Percentiles rank a stretch among this genome's conserved stretches.
phyloP scores from a whole-genome alignment of 2,888 invertebrate species.

The Nephrotoma appendiculata region DNA sequence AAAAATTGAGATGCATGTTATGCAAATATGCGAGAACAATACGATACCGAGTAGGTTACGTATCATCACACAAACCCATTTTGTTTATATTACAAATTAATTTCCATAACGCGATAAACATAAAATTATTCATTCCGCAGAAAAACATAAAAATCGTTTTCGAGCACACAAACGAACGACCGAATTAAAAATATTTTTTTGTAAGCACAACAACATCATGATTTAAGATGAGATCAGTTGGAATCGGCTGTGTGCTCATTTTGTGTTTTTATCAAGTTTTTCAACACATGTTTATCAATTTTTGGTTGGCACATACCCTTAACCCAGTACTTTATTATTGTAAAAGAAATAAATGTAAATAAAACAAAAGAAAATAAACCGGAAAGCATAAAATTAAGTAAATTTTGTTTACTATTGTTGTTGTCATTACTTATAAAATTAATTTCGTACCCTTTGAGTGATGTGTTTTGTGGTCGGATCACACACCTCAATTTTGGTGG shows the following conservation, averaged over 20 bases:
- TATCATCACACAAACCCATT: not conserved
- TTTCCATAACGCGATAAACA: not conserved
- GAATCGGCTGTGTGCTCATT: not conserved
- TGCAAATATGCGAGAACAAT: not conserved
- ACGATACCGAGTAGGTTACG: too few relatives aligned
- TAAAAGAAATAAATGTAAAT: not conserved
- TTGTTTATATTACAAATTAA: not conserved
- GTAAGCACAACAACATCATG: not conserved
- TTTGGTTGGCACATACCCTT: not conserved
- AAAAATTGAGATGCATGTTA: not conserved
- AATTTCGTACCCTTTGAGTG: not conserved
- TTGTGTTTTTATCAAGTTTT: not conserved
- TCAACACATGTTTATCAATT: not conserved
- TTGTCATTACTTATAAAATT: not conserved
- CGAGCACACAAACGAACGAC: not conserved
- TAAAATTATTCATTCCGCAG: not conserved
- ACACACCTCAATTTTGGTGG: not conserved
- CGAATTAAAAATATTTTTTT: not conserved
- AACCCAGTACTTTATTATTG: too few relatives aligned
- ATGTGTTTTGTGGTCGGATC: not conserved
- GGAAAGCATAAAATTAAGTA: not conserved
- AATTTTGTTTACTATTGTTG: not conserved
- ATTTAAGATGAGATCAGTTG: not conserved
- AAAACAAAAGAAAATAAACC: not conserved
- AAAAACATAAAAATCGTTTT: not conserved